Percentiles rank a stretch among this genome's conserved stretches.
Conservation (phyloP, 1,140 invertebrate genomes). For the fruit fly (Drosophila melanogaster) region DNA sequence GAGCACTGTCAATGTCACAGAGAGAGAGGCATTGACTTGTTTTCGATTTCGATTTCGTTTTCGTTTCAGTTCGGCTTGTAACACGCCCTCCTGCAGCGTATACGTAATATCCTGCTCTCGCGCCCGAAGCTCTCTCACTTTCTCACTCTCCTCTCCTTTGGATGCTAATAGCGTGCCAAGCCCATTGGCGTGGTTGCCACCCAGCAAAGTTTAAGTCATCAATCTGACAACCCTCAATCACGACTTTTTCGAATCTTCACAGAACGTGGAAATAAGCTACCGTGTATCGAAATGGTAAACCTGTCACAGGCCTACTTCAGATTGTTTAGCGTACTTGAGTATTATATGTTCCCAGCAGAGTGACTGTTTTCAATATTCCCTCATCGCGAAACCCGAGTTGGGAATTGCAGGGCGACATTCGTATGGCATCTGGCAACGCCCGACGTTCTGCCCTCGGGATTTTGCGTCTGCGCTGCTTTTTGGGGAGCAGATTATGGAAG, state of each 20-base stretch:
- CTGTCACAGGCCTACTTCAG: no score
- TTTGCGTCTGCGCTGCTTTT: slow-evolving; percentile 29
- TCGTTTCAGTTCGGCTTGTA: slow-evolving; percentile 48
- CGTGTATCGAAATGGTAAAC: no score
- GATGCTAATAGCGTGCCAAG: slow-evolving; percentile 27
- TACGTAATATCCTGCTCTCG: slow-evolving; percentile 54
- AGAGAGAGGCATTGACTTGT: background rate
- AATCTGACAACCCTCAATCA: background rate
- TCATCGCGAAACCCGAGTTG: background rate
- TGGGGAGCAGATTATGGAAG: background rate
- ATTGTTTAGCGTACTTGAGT: no score
- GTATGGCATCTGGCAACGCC: slow-evolving; percentile 6
- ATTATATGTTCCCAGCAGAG: no score
- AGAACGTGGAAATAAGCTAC: no score
- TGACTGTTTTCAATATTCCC: no score
- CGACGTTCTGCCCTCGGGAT: slow-evolving; percentile 7
- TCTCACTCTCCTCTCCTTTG: background rate
- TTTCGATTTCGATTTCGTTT: slow-evolving; percentile 40
- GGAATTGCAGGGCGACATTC: background rate
- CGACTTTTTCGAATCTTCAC: background rate
- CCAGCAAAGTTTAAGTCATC: background rate
- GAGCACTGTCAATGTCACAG: slow-evolving; percentile 66
- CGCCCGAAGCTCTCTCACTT: background rate
- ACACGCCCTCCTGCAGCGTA: slow-evolving; percentile 68
- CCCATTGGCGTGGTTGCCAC: slow-evolving; percentile 46